Conservation (phyloP, 2,888 invertebrate species). For the Tipula vernalis region DNA sequence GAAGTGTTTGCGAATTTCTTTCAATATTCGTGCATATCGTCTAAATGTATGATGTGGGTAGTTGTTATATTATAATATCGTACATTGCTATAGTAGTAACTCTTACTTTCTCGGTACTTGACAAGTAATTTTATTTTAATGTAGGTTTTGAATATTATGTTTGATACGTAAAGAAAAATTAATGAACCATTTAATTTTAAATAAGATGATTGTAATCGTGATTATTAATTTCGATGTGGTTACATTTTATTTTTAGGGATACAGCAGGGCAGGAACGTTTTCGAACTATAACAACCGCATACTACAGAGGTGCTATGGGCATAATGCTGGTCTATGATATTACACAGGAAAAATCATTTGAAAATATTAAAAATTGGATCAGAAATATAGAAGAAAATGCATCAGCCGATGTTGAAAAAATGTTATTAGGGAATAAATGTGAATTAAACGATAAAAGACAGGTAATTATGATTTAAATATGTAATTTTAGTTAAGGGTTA, state of each 20-base stretch:
- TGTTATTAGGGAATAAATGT: conserved; percentile 98
- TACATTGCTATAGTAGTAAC: neutral
- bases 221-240: neutral
- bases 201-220: neutral
- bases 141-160: neutral
- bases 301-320: conserved; percentile 99
- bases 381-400: conserved; percentile 99
- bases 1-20: neutral
- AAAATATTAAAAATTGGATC: conserved; percentile 99
- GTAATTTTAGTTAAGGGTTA: neutral
- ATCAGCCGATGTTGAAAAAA: conserved; percentile 96
- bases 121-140: neutral
- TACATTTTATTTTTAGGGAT: conserved; percentile 54
- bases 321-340: conserved; percentile 99
- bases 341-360: conserved; percentile 97
- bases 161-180: neutral
- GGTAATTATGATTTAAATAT: conserved; percentile 33
- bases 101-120: neutral
- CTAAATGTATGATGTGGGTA: neutral
- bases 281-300: conserved; percentile 98
- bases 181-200: neutral
- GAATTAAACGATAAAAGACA: conserved; percentile 93
- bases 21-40: neutral
- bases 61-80: neutral
- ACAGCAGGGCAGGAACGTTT: conserved; percentile 98